Conservation (phyloP, 2,888 invertebrate genomes). For the Drosophila melanosoma region DNA sequence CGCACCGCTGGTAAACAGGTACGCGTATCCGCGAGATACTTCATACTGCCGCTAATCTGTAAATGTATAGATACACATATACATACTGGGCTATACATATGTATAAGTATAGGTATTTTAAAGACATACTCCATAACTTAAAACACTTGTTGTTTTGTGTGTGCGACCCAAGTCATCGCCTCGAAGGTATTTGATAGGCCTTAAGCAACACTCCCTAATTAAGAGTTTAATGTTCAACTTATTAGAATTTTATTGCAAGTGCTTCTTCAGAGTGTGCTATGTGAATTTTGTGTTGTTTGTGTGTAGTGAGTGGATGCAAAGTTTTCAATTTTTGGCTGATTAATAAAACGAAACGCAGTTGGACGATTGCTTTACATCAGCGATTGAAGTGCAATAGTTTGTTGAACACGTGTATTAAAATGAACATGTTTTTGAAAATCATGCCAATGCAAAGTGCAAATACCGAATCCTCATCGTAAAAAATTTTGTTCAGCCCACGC, state of each 20-base stretch:
- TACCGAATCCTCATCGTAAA: neutral
- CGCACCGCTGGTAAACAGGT: conserved; percentile 82
- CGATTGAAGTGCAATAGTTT: conserved; percentile 21
- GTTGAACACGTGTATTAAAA: neutral
- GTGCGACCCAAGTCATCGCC: conserved; percentile 18
- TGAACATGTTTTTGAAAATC: neutral
- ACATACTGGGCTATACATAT: conserved; percentile 1
- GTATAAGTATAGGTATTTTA: conserved; percentile 15
- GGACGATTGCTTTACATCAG: neutral
- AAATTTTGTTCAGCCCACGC: neutral
- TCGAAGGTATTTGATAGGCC: conserved; percentile 15
- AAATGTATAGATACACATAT: conserved; percentile 22
- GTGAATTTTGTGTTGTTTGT: neutral
- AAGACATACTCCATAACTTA: conserved; percentile 15
- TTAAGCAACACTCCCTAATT: conserved; percentile 7
- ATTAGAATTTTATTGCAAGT: conserved; percentile 1
- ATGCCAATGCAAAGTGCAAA: neutral
- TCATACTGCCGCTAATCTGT: conserved; percentile 45
- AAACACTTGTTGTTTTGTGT: conserved; percentile 59
- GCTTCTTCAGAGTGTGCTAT: conserved; percentile 9
- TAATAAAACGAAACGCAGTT: conserved; percentile 35
- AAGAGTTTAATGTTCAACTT: conserved; percentile 9
- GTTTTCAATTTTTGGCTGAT: conserved; percentile 16
- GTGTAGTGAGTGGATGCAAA: conserved; percentile 18
- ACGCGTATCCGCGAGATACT: conserved; percentile 68